phyloP scores from a whole-genome alignment of 2,888 invertebrate species.

The Cylindroiulus punctatus region DNA sequence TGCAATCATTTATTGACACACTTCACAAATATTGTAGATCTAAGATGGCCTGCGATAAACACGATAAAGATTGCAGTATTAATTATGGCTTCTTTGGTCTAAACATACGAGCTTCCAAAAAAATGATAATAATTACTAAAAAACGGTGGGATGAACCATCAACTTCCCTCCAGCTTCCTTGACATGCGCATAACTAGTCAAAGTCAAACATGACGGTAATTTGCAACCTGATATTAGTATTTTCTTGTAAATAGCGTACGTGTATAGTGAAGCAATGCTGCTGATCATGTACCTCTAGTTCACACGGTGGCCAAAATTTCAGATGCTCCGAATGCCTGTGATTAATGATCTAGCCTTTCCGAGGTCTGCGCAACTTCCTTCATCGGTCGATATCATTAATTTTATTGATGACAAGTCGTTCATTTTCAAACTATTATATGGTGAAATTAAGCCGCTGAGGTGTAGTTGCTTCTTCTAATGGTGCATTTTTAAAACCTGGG shows the following conservation, averaged over 20 bases:
- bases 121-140: not conserved
- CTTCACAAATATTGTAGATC: too few species aligned
- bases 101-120: not conserved
- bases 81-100: not conserved
- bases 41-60: too few species aligned
- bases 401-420: slow-evolving; percentile 26
- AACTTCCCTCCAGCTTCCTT: not conserved
- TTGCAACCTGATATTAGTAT: slow-evolving; percentile 43
- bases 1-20: too few species aligned
- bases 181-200: not conserved
- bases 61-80: too few species aligned
- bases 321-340: not conserved
- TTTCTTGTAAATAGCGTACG: not conserved
- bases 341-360: not conserved
- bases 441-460: not conserved
- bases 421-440: slow-evolving; percentile 20
- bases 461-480: not conserved
- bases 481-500: not conserved
- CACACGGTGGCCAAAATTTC: slow-evolving; percentile 19
- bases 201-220: not conserved
- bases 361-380: slow-evolving; percentile 2
- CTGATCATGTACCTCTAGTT: not conserved
- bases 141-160: not conserved
- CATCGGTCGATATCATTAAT: slow-evolving; percentile 33
- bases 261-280: not conserved